A percentile compares a stretch with the other conserved stretches of the same genome.
phyloP scores from a whole-genome alignment of 2,888 invertebrate genomes.

The Seira sanloemensis region DNA sequence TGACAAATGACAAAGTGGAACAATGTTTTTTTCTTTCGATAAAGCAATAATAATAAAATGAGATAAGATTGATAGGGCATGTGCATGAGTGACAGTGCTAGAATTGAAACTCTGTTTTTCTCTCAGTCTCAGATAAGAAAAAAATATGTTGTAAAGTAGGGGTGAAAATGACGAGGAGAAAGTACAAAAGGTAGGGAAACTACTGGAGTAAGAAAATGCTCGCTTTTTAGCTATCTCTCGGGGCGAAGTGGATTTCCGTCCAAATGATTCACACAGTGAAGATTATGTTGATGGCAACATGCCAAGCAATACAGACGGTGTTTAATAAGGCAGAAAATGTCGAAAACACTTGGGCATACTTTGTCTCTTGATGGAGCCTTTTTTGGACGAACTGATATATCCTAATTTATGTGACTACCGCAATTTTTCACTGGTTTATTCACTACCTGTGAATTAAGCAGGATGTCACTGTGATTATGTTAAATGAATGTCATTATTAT shows the following conservation, averaged over 20 bases:
- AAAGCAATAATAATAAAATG: slow-evolving; percentile 9
- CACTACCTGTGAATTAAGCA: slow-evolving; percentile 1
- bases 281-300: slow-evolving; percentile 27
- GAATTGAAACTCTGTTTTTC: neutral
- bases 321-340: too few relatives aligned
- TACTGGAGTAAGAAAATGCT: too few relatives aligned
- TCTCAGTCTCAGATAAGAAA: neutral
- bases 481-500: slow-evolving; percentile 53
- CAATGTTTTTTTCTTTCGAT: neutral
- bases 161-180: neutral
- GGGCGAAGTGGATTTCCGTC: too few relatives aligned
- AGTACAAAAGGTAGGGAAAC: neutral
- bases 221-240: too few relatives aligned
- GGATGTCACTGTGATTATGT: slow-evolving; percentile 19
- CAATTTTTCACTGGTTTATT: slow-evolving; percentile 40
- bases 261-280: too few relatives aligned
- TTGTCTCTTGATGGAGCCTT: too few relatives aligned
- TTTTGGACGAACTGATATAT: too few relatives aligned
- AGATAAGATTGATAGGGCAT: slow-evolving; percentile 36
- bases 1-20: neutral
- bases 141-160: neutral
- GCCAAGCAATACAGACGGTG: too few relatives aligned
- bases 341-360: too few relatives aligned
- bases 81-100: neutral
- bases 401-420: neutral